phyloP scores from a whole-genome alignment of 1,140 invertebrate species.

The Drosophila albomicans region DNA sequence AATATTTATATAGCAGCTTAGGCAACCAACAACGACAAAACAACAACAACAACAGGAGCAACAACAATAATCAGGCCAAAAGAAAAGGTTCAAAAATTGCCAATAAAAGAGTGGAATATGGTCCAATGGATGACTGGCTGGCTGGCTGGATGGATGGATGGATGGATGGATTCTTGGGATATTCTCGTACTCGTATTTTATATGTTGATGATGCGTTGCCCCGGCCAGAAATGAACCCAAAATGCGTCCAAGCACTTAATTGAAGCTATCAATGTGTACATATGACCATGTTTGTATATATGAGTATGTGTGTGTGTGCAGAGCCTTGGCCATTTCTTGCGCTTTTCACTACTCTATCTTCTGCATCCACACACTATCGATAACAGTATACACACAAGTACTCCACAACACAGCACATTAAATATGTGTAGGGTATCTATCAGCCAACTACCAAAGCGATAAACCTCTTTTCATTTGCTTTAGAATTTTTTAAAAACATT shows the following conservation, averaged over 20 bases:
- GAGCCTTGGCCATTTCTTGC: conserved; percentile 26
- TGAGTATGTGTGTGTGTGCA: conserved; percentile 6
- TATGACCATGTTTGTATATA: not conserved
- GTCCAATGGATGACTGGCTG: conserved; percentile 6
- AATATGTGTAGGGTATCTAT: too few relatives aligned
- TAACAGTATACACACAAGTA: too few relatives aligned
- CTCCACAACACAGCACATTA: too few relatives aligned
- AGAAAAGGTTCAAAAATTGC: conserved; percentile 69
- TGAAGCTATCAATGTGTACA: conserved; percentile 70
- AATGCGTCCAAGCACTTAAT: conserved; percentile 77
- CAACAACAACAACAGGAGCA: conserved; percentile 3
- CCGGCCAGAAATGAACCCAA: conserved; percentile 57
- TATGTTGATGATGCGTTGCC: conserved; percentile 15
- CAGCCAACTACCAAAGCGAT: too few relatives aligned
- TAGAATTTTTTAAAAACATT: too few relatives aligned
- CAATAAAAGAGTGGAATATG: conserved; percentile 58
- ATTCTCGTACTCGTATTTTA: conserved; percentile 6
- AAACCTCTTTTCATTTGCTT: too few relatives aligned
- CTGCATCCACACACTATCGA: not conserved
- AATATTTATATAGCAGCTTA: conserved; percentile 77
- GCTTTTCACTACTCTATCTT: conserved; percentile 7
- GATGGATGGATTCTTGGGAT: conserved; percentile 16
- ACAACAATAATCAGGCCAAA: conserved; percentile 21
- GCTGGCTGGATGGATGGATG: not conserved
- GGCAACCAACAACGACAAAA: conserved; percentile 46